These are phyloP conservation scores for Pogonomyrmex californicus DNA, from an alignment of 1,140 invertebrate species.

Conservation along the genomic window DNA sequence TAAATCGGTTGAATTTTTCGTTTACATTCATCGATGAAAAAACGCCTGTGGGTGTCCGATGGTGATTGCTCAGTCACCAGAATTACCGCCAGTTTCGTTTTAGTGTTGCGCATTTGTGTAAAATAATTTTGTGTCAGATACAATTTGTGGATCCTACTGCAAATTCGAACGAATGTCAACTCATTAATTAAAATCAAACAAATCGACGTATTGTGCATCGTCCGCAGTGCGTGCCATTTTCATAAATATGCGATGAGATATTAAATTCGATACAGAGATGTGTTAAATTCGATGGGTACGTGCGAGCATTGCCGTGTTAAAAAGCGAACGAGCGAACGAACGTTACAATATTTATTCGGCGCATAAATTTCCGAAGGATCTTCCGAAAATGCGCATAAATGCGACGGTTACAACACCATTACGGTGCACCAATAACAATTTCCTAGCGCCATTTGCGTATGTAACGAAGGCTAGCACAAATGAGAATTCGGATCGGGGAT, in stretches of 20 bases:
- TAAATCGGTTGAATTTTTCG: not conserved
- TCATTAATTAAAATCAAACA: conserved; percentile 58
- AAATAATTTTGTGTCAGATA: conserved; percentile 41
- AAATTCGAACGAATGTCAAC: conserved; percentile 31
- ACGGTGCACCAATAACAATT: conserved; percentile 19
- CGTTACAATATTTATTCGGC: conserved; percentile 14
- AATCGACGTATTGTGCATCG: conserved; percentile 7
- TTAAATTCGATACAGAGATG: conserved; percentile 9
- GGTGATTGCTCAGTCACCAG: not conserved
- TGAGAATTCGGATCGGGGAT: not conserved
- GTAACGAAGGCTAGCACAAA: not conserved
- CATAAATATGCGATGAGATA: conserved; percentile 20
- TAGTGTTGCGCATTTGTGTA: conserved; percentile 1
- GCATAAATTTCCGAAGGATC: conserved; percentile 12
- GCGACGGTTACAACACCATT: conserved; percentile 14
- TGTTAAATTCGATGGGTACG: not conserved
- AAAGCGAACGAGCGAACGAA: not conserved
- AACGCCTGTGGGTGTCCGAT: not conserved
- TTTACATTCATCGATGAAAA: not conserved
- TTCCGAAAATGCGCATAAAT: conserved; percentile 28
- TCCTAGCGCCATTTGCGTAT: conserved; percentile 14
- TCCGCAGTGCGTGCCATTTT: not conserved
- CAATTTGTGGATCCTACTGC: conserved; percentile 33
- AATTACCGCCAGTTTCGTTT: not conserved
- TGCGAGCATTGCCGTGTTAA: conserved; percentile 14